phyloP scores from a whole-genome alignment of 2,797 vertebrate genomes.

The Pagetopsis macropterus region DNA sequence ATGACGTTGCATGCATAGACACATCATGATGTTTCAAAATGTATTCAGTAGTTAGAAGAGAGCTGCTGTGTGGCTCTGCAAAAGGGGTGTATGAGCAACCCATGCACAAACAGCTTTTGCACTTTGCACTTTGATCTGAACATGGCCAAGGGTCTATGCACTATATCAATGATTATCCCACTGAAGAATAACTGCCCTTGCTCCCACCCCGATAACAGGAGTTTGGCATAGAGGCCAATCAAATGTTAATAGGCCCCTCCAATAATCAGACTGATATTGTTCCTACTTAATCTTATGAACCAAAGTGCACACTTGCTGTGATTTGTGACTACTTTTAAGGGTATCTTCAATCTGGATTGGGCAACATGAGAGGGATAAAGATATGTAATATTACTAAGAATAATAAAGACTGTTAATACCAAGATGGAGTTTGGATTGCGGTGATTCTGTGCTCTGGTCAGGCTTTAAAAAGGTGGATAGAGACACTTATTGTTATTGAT shows the following conservation, averaged over 20 bases:
- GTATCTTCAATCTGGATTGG: neutral
- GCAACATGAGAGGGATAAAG: neutral
- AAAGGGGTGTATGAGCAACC: conserved; percentile 13
- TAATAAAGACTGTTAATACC: neutral
- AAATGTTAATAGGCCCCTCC: neutral
- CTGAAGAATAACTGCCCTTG: conserved; percentile 33
- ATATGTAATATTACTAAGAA: neutral
- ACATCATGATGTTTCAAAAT: neutral
- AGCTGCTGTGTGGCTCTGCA: conserved; percentile 15
- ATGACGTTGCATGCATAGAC: neutral
- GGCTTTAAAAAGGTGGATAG: conserved; percentile 4
- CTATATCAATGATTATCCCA: conserved; percentile 71
- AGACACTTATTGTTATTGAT: conserved; percentile 5
- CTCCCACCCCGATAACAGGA: neutral
- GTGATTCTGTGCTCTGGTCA: neutral
- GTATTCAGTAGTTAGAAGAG: conserved; percentile 19
- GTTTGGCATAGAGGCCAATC: neutral
- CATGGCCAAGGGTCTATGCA: conserved; percentile 42
- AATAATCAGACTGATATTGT: neutral
- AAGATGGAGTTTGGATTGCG: neutral
- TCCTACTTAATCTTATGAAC: neutral
- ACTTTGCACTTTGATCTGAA: conserved; percentile 71
- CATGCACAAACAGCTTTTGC: conserved; percentile 54
- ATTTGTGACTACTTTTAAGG: neutral
- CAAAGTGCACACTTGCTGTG: neutral